These are phyloP conservation scores for Heliopora coerulea DNA, from an alignment of 92 coral and sea anemone genomes.

Conservation along the genomic window DNA sequence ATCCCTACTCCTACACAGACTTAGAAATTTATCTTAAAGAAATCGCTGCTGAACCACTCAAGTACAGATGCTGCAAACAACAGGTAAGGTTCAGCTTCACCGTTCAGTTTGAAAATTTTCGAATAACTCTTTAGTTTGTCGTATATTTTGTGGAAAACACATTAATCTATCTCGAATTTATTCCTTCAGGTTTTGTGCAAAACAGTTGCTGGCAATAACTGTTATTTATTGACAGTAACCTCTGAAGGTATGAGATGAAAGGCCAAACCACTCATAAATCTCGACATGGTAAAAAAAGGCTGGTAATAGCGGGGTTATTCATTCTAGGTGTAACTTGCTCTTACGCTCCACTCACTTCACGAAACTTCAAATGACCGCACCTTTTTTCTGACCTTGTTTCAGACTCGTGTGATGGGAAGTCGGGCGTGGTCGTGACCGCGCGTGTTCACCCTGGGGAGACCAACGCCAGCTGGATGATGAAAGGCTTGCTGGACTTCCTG, in stretches of 20 bases:
- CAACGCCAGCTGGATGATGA: conserved; percentile 99
- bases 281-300: too few species aligned
- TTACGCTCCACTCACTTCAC: too few species aligned
- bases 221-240: conserved; percentile 77
- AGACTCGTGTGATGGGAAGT: conserved; percentile 81
- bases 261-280: not conserved
- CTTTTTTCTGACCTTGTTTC: not conserved
- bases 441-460: conserved; percentile 99
- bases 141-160: too few species aligned
- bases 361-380: too few species aligned
- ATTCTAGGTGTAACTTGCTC: too few species aligned
- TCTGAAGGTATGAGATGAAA: conserved; percentile 63
- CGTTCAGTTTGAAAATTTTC: too few species aligned
- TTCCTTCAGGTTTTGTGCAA: conserved; percentile 76
- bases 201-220: conserved; percentile 92
- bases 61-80: conserved; percentile 63
- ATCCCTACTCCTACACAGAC: conserved; percentile 94
- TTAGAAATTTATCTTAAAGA: conserved; percentile 70
- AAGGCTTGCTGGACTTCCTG: conserved; percentile 91
- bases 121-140: too few species aligned
- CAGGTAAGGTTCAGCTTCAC: conserved; percentile 78
- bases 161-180: not conserved
- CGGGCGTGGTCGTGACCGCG: conserved; percentile 95
- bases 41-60: conserved; percentile 62
- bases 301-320: too few species aligned